These are phyloP conservation scores for Caranx ignobilis DNA, from an alignment of 2,113 vertebrate genomes.

Conservation along the genomic window DNA sequence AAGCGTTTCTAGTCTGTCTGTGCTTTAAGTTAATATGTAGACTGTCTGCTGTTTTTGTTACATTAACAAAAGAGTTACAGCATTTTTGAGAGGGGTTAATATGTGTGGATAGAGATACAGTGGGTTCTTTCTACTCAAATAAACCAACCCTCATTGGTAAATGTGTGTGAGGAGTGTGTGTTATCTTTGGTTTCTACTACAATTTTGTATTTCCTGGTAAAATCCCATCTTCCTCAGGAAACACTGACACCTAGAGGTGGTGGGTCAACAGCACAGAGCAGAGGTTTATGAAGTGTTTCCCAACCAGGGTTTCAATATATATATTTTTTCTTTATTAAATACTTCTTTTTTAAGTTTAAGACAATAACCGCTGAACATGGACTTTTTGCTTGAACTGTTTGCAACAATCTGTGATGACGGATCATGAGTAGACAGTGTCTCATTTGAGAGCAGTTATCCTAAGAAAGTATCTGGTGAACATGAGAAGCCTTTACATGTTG, in stretches of 20 bases:
- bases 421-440: not conserved
- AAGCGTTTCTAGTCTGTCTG: constrained; percentile 32
- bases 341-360: not conserved
- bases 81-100: constrained; percentile 34
- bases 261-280: constrained; percentile 3
- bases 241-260: constrained; percentile 63
- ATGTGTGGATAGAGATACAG: constrained; percentile 18
- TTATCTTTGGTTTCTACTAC: not conserved
- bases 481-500: not conserved
- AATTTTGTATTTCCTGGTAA: not conserved
- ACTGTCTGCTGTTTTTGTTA: constrained; percentile 72
- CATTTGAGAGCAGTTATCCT: not conserved
- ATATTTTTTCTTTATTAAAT: too few species aligned
- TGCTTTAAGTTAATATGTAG: constrained; percentile 33
- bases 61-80: constrained; percentile 70
- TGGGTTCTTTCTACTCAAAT: constrained; percentile 48
- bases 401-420: not conserved
- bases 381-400: too few species aligned
- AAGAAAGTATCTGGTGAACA: not conserved
- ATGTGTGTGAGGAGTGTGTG: not conserved
- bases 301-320: not conserved
- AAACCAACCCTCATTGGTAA: constrained; percentile 39
- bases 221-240: not conserved
- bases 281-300: not conserved
- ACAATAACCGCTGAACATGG: not conserved